Evolutionary conservation across 2,888 invertebrate genomes (phyloP).

Genomic region (Sussaba pulchella): DNA sequence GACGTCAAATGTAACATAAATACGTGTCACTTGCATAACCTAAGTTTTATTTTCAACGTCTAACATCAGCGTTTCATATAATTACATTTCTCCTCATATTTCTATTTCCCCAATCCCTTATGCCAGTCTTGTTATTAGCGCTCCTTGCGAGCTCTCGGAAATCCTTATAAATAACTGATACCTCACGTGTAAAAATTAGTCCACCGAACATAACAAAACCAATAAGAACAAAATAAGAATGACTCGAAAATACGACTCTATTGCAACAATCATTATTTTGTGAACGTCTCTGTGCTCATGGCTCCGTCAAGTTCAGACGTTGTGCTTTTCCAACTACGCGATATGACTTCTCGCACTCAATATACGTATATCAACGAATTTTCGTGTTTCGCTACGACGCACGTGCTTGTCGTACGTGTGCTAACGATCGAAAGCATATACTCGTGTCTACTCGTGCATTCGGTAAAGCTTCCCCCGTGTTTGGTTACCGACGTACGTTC

Average conservation of each 20-base stretch:
- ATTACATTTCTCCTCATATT: too few relatives aligned
- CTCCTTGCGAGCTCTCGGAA: too few relatives aligned
- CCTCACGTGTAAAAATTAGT: too few relatives aligned
- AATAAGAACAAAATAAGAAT: neutral
- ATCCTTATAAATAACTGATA: too few relatives aligned
- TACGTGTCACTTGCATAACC: too few relatives aligned
- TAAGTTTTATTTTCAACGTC: too few relatives aligned
- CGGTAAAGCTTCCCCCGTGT: constrained; percentile 23
- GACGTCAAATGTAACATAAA: too few relatives aligned
- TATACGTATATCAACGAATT: constrained; percentile 24
- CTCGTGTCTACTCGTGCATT: constrained; percentile 11
- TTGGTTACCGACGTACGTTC: constrained; percentile 38
- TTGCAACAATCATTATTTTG: neutral
- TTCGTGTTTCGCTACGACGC: constrained; percentile 6
- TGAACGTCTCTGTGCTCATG: constrained; percentile 1
- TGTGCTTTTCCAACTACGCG: constrained; percentile 7
- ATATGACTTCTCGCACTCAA: constrained; percentile 31
- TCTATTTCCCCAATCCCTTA: too few relatives aligned
- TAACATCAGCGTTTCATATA: too few relatives aligned
- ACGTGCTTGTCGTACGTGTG: neutral
- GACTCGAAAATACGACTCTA: neutral
- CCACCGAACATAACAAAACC: neutral
- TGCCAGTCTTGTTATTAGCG: too few relatives aligned
- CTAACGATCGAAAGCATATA: constrained; percentile 21
- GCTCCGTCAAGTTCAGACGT: constrained; percentile 20